These are phyloP conservation scores for Microctenopoma steveboyesi DNA, from an alignment of 2,797 vertebrate species.

Conservation along the genomic window DNA sequence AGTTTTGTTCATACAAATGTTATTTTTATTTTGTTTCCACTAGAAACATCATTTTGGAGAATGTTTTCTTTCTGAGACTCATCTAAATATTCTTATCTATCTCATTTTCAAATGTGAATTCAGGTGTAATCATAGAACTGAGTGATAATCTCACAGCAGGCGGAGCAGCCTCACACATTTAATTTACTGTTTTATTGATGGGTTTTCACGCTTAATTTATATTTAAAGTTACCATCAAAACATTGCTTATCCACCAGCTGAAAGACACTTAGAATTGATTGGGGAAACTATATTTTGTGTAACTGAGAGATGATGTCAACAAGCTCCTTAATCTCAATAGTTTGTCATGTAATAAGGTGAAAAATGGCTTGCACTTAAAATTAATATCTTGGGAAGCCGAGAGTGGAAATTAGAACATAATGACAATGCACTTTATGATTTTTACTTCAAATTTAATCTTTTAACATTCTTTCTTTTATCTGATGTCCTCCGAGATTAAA, in stretches of 20 bases:
- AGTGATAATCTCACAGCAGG: too few relatives aligned
- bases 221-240: not conserved
- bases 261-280: not conserved
- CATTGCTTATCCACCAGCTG: not conserved
- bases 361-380: slow-evolving; percentile 26
- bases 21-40: not conserved
- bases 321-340: not conserved
- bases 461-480: slow-evolving; percentile 17
- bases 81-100: too few relatives aligned
- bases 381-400: slow-evolving; percentile 15
- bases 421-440: not conserved
- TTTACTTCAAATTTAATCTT: slow-evolving; percentile 6
- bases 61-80: not conserved
- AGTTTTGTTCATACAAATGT: too few relatives aligned
- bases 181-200: too few relatives aligned
- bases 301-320: slow-evolving; percentile 2
- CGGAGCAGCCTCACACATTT: too few relatives aligned
- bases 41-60: slow-evolving; percentile 1
- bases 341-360: not conserved
- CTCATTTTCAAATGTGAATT: too few relatives aligned
- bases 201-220: not conserved
- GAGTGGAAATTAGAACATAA: slow-evolving; percentile 5
- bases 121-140: too few relatives aligned
- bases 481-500: slow-evolving; percentile 16
- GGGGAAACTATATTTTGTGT: not conserved